Conservation (phyloP, 2,888 invertebrate species). For the Pycnomerus fuliginosus region DNA sequence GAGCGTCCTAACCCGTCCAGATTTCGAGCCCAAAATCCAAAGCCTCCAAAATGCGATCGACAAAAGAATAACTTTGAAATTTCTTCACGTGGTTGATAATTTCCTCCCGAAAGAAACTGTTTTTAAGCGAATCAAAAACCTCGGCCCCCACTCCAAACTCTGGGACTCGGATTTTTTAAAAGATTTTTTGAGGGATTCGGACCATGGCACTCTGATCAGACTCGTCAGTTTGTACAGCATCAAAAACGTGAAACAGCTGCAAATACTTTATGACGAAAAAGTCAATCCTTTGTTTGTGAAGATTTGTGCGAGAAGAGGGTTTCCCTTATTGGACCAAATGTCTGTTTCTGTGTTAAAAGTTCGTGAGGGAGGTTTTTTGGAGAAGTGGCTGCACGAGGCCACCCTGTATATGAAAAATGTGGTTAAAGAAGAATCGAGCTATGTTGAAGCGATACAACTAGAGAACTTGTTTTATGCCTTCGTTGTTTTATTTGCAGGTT, state of each 20-base stretch:
- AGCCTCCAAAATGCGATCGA: background rate
- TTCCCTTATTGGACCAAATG: background rate
- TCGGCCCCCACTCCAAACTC: background rate
- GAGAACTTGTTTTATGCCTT: too few species aligned
- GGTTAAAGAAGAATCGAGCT: too few species aligned
- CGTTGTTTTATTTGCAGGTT: too few species aligned
- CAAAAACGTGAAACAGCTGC: background rate
- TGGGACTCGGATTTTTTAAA: background rate
- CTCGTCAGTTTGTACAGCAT: background rate
- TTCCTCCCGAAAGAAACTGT: background rate
- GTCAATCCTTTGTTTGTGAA: background rate
- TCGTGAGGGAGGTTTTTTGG: slow-evolving; percentile 1
- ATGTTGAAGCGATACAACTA: too few species aligned
- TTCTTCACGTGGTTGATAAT: background rate
- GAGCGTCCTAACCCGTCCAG: slow-evolving; percentile 1
- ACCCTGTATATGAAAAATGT: too few species aligned
- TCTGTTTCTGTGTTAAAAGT: background rate
- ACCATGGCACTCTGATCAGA: background rate
- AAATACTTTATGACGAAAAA: background rate
- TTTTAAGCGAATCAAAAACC: background rate
- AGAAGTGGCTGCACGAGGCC: slow-evolving; percentile 1
- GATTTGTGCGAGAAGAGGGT: background rate
- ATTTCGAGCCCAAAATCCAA: slow-evolving; percentile 2
- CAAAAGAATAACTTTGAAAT: slow-evolving; percentile 1
- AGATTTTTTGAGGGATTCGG: background rate